phyloP scores from a whole-genome alignment of 2,113 vertebrate genomes.

The Cyrtonyx montezumae region DNA sequence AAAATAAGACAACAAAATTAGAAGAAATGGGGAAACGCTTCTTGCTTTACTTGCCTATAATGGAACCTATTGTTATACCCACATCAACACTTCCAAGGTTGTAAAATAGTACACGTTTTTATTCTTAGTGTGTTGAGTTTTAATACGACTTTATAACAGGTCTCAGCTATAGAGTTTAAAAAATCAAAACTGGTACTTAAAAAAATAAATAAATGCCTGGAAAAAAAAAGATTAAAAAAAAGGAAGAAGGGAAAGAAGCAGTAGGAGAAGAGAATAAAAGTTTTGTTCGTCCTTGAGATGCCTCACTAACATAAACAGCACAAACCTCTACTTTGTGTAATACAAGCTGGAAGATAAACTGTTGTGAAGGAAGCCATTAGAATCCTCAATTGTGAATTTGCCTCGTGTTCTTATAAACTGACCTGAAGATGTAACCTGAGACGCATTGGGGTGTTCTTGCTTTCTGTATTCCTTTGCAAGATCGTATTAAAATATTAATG shows the following conservation, averaged over 20 bases:
- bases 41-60: neutral
- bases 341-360: neutral
- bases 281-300: neutral
- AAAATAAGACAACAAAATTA: neutral
- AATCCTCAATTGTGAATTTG: neutral
- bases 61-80: fast-evolving
- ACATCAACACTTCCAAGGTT: neutral
- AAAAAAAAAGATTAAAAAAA: neutral
- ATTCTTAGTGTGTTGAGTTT: neutral
- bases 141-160: neutral
- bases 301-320: neutral
- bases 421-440: neutral
- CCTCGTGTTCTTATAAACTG: neutral
- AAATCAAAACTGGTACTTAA: neutral
- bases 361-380: neutral
- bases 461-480: neutral
- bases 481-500: neutral
- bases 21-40: neutral
- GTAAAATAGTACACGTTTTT: neutral
- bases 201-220: neutral
- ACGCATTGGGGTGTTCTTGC: neutral
- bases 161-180: neutral
- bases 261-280: neutral
- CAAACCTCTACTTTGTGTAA: neutral
- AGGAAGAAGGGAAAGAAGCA: neutral